Evolutionary conservation across 2,113 vertebrate genomes (phyloP).

Genomic region (Rhinopomastus cyanomelas): DNA sequence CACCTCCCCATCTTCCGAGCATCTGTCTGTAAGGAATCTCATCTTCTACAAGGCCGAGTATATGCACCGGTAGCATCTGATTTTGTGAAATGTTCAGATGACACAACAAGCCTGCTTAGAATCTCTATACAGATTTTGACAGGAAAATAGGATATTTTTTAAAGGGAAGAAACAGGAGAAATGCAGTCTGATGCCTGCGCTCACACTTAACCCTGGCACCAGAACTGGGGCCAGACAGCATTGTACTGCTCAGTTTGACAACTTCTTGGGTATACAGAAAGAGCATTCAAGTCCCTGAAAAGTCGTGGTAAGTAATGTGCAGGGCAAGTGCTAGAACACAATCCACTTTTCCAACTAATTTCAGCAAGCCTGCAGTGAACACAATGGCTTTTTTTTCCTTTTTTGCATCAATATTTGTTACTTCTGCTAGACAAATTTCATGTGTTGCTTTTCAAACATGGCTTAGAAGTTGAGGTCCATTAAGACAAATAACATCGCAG

Average conservation of each 20-base stretch:
- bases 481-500: background rate
- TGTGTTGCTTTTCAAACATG: background rate
- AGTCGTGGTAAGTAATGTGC: background rate
- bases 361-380: background rate
- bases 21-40: background rate
- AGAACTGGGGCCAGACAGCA: background rate
- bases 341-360: background rate
- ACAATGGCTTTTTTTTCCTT: fast-evolving
- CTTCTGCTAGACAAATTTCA: background rate
- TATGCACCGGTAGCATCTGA: fast-evolving
- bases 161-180: background rate
- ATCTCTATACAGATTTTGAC: background rate
- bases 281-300: background rate
- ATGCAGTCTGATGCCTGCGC: background rate
- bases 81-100: background rate
- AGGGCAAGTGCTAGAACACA: background rate
- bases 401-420: background rate
- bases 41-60: background rate
- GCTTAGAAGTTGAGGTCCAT: background rate
- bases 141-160: background rate
- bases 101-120: background rate
- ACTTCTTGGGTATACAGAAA: background rate
- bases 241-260: background rate
- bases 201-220: background rate
- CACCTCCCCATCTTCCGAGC: background rate